phyloP scores from a whole-genome alignment of 2,797 vertebrate genomes.

The Nannoperca obscura region DNA sequence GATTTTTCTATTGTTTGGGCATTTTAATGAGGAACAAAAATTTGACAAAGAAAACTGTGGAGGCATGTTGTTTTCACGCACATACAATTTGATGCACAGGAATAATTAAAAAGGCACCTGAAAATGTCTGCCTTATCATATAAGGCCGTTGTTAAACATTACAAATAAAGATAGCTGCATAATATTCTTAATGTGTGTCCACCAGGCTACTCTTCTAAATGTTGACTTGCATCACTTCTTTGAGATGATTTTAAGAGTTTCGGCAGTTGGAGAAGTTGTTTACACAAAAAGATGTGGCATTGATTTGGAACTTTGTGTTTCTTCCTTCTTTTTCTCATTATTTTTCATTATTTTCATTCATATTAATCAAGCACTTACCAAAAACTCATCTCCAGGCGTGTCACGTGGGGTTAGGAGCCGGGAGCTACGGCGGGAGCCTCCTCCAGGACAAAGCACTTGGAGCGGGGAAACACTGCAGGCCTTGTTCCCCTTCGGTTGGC shows the following conservation, averaged over 20 bases:
- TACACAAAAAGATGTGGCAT: not conserved
- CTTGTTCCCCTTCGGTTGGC: constrained; percentile 78
- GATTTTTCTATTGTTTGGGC: no score
- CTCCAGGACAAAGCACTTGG: constrained; percentile 78
- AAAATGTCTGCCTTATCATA: not conserved
- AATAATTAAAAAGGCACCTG: not conserved
- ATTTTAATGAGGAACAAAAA: no score
- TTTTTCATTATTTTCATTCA: not conserved
- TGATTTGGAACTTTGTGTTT: not conserved
- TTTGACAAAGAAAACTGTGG: no score
- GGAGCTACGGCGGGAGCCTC: constrained; percentile 69
- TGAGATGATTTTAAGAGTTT: not conserved
- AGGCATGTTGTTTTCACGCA: not conserved
- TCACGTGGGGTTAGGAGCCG: constrained; percentile 74
- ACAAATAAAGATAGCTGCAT: not conserved
- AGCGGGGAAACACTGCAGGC: constrained; percentile 77
- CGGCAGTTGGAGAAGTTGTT: not conserved
- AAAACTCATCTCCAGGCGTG: constrained; percentile 74
- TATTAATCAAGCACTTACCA: not conserved
- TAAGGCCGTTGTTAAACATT: not conserved
- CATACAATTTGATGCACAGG: not conserved
- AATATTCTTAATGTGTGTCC: not conserved
- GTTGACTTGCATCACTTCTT: not conserved
- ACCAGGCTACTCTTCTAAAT: constrained; percentile 6
- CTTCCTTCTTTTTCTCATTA: not conserved